Conservation (phyloP, 1,140 invertebrate genomes). For the Orius laevigatus region DNA sequence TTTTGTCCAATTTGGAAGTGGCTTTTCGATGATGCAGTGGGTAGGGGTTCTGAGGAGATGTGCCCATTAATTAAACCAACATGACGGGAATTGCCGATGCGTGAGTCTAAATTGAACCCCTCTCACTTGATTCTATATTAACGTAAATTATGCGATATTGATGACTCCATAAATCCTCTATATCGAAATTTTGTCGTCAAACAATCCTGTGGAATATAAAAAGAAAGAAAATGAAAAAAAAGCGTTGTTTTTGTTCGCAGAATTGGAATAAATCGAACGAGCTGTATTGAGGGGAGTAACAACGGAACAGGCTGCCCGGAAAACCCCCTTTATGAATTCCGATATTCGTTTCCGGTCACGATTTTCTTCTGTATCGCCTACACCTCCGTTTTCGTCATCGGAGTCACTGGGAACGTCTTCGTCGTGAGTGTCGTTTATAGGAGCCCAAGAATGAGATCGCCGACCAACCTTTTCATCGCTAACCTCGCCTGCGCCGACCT, state of each 20-base stretch:
- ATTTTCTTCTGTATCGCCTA: conserved; percentile 42
- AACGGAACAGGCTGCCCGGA: too few relatives aligned
- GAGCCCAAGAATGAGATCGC: conserved; percentile 28
- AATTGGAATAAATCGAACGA: too few relatives aligned
- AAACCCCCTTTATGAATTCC: conserved; percentile 4
- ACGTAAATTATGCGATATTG: background rate
- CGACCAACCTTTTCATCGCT: conserved; percentile 32
- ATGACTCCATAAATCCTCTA: background rate
- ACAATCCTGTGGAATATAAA: background rate
- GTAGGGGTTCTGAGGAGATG: too few relatives aligned
- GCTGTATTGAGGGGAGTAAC: too few relatives aligned
- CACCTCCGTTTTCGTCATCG: conserved; percentile 30
- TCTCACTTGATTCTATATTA: too few relatives aligned
- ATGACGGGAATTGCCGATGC: too few relatives aligned
- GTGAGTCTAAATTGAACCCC: too few relatives aligned
- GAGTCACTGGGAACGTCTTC: conserved; percentile 32
- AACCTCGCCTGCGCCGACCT: conserved; percentile 38
- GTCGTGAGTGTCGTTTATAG: conserved; percentile 32
- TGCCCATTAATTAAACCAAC: too few relatives aligned
- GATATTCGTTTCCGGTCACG: conserved; percentile 39
- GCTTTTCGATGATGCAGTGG: too few relatives aligned
- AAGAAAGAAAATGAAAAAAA: too few relatives aligned
- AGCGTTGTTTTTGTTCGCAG: conserved; percentile 2
- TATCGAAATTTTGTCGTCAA: background rate
- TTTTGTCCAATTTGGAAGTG: too few relatives aligned